Evolutionary conservation across 2,888 invertebrate genomes (phyloP).

Genomic region (Alloscopus bannaensis): DNA sequence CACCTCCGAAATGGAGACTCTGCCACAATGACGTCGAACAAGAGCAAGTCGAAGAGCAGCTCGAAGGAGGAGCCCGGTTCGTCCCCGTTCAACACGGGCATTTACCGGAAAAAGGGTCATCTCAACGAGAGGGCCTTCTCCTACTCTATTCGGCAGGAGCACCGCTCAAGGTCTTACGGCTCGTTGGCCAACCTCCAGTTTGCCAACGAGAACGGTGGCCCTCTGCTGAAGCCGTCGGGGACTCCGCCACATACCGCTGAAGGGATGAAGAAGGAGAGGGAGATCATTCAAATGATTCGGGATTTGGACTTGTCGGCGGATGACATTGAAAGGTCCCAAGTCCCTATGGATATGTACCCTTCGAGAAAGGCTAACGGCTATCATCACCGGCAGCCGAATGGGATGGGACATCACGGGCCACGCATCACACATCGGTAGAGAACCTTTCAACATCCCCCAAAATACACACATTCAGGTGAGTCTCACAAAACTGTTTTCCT

Average conservation of each 20-base stretch:
- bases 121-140: slow-evolving; percentile 94
- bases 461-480: slow-evolving; percentile 18
- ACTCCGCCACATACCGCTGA: slow-evolving; percentile 75
- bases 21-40: slow-evolving; percentile 72
- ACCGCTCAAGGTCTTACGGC: slow-evolving; percentile 93
- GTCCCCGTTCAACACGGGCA: slow-evolving; percentile 86
- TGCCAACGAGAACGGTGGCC: slow-evolving; percentile 76
- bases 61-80: slow-evolving; percentile 75
- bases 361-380: slow-evolving; percentile 69
- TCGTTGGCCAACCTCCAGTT: slow-evolving; percentile 93
- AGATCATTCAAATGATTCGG: slow-evolving; percentile 95
- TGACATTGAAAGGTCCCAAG: slow-evolving; percentile 80
- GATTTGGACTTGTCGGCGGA: slow-evolving; percentile 89
- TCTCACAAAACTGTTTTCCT: not conserved
- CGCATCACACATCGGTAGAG: slow-evolving; percentile 72
- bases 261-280: slow-evolving; percentile 91
- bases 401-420: slow-evolving; percentile 71
- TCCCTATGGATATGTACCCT: slow-evolving; percentile 72
- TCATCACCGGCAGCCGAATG: slow-evolving; percentile 61
- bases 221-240: slow-evolving; percentile 67
- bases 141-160: slow-evolving; percentile 95
- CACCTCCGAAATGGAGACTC: slow-evolving; percentile 69
- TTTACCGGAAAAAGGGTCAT: slow-evolving; percentile 93
- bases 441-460: too few species aligned
- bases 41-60: slow-evolving; percentile 72